Conservation (phyloP, 2,888 invertebrate genomes). For the Mythimna pallens region DNA sequence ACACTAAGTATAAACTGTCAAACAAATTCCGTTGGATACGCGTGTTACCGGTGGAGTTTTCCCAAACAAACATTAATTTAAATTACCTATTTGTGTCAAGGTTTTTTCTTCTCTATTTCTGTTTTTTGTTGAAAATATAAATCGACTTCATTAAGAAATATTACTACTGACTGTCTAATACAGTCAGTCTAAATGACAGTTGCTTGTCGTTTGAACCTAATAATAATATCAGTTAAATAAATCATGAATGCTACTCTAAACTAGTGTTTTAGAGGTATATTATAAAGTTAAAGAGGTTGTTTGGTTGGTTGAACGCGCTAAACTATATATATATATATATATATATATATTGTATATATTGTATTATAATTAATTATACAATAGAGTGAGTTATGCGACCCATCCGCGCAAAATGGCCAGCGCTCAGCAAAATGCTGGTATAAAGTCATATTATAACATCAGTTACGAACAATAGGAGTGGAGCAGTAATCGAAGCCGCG, state of each 20-base stretch:
- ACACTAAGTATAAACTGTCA: constrained; percentile 6
- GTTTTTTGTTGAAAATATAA: constrained; percentile 11
- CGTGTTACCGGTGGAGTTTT: constrained; percentile 17
- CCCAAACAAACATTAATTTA: constrained; percentile 25
- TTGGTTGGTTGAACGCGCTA: no score
- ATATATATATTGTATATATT: no score
- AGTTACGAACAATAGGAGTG: no score
- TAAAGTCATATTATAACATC: no score
- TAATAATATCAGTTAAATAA: neutral
- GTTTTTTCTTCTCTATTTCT: constrained; percentile 14
- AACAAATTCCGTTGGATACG: constrained; percentile 8
- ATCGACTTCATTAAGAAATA: neutral
- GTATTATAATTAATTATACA: no score
- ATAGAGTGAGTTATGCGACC: no score
- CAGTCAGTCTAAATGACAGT: neutral
- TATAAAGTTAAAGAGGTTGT: no score
- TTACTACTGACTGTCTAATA: neutral
- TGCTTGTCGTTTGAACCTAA: neutral
- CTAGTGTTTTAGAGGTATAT: no score
- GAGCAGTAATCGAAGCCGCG: no score
- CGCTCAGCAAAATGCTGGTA: no score
- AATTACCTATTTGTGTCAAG: constrained; percentile 34
- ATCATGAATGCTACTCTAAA: neutral
- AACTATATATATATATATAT: no score
- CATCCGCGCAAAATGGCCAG: no score